Conservation (phyloP, 2,888 invertebrate genomes). For the Amiota mariae region DNA sequence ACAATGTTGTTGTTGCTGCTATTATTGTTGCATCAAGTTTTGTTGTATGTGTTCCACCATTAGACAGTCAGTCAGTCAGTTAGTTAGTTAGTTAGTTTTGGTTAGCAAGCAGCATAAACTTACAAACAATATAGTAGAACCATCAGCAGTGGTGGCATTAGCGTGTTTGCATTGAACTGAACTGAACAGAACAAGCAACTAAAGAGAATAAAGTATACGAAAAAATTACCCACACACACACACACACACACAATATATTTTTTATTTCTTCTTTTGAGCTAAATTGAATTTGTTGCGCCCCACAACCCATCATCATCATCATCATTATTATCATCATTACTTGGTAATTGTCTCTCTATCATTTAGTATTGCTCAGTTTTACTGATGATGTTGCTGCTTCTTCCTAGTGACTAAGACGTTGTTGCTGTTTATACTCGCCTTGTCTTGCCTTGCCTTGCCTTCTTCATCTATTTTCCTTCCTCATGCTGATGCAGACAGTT, state of each 20-base stretch:
- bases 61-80: constrained; percentile 37
- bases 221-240: not conserved
- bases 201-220: not conserved
- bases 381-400: not conserved
- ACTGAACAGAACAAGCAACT: too few relatives aligned
- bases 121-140: not conserved
- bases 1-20: constrained; percentile 28
- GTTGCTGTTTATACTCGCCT: not conserved
- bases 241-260: too few relatives aligned
- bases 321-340: not conserved
- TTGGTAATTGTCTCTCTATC: too few relatives aligned
- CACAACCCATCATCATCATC: constrained; percentile 9
- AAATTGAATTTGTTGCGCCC: constrained; percentile 29
- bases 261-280: not conserved
- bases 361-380: too few relatives aligned
- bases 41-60: constrained; percentile 31
- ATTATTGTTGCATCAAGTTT: constrained; percentile 25
- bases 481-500: not conserved
- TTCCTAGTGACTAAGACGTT: constrained; percentile 10
- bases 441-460: not conserved
- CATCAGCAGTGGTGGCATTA: not conserved
- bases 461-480: not conserved
- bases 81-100: constrained; percentile 33
- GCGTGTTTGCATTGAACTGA: not conserved
- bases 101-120: not conserved